phyloP scores from a whole-genome alignment of 92 coral and sea anemone genomes.

The Zoanthus gigantus region DNA sequence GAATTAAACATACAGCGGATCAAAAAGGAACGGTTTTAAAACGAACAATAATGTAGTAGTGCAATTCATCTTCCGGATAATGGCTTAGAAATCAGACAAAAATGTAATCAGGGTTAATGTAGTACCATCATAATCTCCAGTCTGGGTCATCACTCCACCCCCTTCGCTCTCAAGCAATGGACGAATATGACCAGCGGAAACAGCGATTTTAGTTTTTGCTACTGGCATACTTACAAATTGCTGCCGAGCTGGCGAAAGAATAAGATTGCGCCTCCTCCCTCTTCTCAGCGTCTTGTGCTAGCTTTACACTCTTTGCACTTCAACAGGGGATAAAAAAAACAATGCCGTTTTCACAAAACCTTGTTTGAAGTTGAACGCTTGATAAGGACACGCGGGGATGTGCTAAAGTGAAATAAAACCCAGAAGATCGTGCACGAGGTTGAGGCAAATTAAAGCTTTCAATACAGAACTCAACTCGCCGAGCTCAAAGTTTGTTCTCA shows the following conservation, averaged over 20 bases:
- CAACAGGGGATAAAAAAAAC: background rate
- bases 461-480: background rate
- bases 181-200: background rate
- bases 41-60: slow-evolving; percentile 3
- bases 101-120: slow-evolving; percentile 27
- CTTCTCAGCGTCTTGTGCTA: slow-evolving; percentile 8
- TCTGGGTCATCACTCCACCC: slow-evolving; percentile 3
- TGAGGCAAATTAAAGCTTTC: background rate
- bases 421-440: background rate
- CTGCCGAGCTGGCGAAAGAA: background rate
- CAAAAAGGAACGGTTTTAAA: background rate
- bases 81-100: slow-evolving; percentile 16
- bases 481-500: slow-evolving; percentile 19
- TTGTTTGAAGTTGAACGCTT: background rate
- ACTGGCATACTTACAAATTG: slow-evolving; percentile 1
- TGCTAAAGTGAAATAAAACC: background rate
- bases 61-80: slow-evolving; percentile 44
- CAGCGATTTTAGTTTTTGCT: background rate
- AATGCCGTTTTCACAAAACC: background rate
- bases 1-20: background rate
- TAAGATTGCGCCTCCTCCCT: background rate
- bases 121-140: background rate
- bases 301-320: background rate
- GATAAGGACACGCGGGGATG: background rate
- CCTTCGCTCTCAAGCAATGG: background rate